Conservation (phyloP, 2,888 invertebrate species). For the Bombyx huttoni region DNA sequence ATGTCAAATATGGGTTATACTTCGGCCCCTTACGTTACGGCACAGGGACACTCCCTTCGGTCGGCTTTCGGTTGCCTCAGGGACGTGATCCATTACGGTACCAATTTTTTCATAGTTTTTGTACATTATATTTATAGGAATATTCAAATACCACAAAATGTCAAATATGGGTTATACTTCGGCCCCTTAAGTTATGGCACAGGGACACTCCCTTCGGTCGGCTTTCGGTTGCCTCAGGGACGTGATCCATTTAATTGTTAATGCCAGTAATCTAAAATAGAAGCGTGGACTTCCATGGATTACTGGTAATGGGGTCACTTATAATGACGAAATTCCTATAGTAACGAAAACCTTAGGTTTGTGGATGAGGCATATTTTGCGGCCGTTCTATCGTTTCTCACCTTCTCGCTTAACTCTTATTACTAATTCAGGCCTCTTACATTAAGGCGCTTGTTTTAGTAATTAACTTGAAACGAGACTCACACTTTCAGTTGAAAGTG, state of each 20-base stretch:
- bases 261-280: slow-evolving; percentile 46
- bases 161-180: not conserved
- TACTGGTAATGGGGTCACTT: too few relatives aligned
- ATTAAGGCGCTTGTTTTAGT: slow-evolving; percentile 13
- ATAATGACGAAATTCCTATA: slow-evolving; percentile 29
- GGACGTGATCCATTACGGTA: not conserved
- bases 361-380: slow-evolving; percentile 27
- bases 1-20: not conserved
- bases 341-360: slow-evolving; percentile 31
- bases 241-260: slow-evolving; percentile 56
- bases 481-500: slow-evolving; percentile 5
- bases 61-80: too few relatives aligned
- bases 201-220: slow-evolving; percentile 12
- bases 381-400: slow-evolving; percentile 21
- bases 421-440: slow-evolving; percentile 19
- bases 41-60: slow-evolving; percentile 10
- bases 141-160: not conserved
- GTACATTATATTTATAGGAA: not conserved
- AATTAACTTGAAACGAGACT: slow-evolving; percentile 11
- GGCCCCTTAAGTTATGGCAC: slow-evolving; percentile 1
- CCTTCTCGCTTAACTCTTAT: slow-evolving; percentile 27
- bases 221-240: slow-evolving; percentile 12
- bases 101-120: not conserved
- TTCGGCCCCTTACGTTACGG: slow-evolving; percentile 1
- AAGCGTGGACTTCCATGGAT: slow-evolving; percentile 24